Evolutionary conservation across 2,888 invertebrate genomes (phyloP), one percentile per base, ranked within the genome.

Genomic region (Leptinotarsa rubiginosa): DNA sequence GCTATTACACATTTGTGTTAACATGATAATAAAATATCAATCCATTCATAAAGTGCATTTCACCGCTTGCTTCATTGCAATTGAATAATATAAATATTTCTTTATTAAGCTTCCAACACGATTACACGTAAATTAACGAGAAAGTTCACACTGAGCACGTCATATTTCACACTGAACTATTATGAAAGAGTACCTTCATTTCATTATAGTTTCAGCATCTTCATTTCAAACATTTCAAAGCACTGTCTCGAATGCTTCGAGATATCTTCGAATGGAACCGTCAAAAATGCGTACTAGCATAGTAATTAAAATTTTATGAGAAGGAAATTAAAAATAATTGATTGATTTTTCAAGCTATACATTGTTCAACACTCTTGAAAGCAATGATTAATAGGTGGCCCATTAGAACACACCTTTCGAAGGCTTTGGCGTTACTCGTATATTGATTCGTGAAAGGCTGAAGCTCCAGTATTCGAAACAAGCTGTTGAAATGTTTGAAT

Each of bases 291-390:
- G 15, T 25, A 59, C 59, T 4, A 22, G 22, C 59, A 20, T 59
- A 56, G 3, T 69, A 69, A 59, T 64, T 71, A 50, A 71, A 69
- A 69, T 47, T 59, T 47, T 15, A 69, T 59, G n/a, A 69, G 31
- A 47, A 69, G 16, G 47, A 22, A 69, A 69, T 69, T 59, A 69
- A 49, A 62, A 69, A 49, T 69, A 62, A 69, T 69, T 69, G 59
- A 69, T 69, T 69, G 59, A 47, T 20, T 69, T 56, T 41, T 41
- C 41, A 41, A 69, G 47, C 18, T 0, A 49, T 69, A 59, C 15
- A 69, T 59, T 69, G 69, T 47, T 59, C 25, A 22, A 47, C 59
- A 69, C 59, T 56, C 59, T 22, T 15, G 5, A 59, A 59, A 54
- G 18, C 59, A 59, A 59, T 62, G 69, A 69, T 47, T 62, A 47